A percentile compares a stretch with the other conserved stretches of the same genome.
Conservation (phyloP, 2,113 vertebrate species). For the Gallinago jamesoni region DNA sequence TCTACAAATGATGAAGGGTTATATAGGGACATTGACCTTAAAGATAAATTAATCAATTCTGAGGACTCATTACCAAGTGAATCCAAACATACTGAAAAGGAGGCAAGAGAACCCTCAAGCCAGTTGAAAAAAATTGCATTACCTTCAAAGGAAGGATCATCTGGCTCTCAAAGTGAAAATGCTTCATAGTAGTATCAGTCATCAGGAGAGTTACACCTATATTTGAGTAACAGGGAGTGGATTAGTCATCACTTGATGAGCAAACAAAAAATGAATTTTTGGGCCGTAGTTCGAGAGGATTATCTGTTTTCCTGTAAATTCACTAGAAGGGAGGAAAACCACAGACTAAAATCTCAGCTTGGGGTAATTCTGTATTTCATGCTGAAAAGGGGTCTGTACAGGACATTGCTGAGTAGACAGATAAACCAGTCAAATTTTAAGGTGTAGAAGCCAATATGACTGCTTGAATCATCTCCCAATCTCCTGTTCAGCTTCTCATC, state of each 20-base stretch:
- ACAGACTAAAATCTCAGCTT: constrained; percentile 50
- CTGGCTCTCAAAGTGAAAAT: constrained; percentile 23
- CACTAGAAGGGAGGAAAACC: constrained; percentile 52
- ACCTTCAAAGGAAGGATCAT: constrained; percentile 42
- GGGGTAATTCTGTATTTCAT: constrained; percentile 23
- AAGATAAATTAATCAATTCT: not conserved
- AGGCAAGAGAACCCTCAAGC: not conserved
- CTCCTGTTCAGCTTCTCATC: constrained; percentile 55
- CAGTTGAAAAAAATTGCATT: not conserved
- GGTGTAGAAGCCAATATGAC: constrained; percentile 41
- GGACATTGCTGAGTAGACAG: constrained; percentile 65
- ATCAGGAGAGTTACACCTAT: constrained; percentile 63
- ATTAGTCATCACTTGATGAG: constrained; percentile 54
- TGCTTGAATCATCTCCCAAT: constrained; percentile 23
- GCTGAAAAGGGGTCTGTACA: constrained; percentile 31
- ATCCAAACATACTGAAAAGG: not conserved
- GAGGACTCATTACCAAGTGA: not conserved
- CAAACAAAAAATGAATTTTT: constrained; percentile 46
- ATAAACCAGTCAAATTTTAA: constrained; percentile 36
- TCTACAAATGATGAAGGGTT: not conserved
- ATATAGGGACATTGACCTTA: not conserved
- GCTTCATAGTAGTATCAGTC: constrained; percentile 25
- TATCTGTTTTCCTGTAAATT: constrained; percentile 68
- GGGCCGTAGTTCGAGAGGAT: constrained; percentile 36
- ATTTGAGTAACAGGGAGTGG: constrained; percentile 50